phyloP scores from a whole-genome alignment of 92 coral and sea anemone genomes.

The Siderastrea radians region DNA sequence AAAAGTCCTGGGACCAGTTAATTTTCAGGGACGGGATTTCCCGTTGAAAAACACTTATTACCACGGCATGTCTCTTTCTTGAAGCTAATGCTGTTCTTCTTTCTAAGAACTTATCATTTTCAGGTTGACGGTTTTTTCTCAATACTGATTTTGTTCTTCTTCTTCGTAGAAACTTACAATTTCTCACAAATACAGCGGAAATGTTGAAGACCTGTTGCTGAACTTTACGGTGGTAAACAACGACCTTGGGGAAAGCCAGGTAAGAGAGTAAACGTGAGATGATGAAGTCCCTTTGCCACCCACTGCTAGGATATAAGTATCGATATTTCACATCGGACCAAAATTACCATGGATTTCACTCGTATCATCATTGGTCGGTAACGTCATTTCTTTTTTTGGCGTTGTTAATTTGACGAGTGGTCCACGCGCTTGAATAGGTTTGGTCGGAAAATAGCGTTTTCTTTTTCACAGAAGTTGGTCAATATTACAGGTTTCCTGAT shows the following conservation, averaged over 20 bases:
- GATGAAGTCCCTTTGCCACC: neutral
- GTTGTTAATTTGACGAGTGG: too few relatives aligned
- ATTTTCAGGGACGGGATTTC: too few relatives aligned
- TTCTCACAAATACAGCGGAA: slow-evolving; percentile 85
- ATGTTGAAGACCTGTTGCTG: slow-evolving; percentile 91
- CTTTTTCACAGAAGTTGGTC: neutral
- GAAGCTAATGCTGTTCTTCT: neutral
- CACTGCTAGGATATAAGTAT: too few relatives aligned
- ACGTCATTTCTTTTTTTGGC: too few relatives aligned
- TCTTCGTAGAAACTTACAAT: slow-evolving; percentile 77
- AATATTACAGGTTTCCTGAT: too few relatives aligned
- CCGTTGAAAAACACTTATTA: too few relatives aligned
- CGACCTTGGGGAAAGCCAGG: slow-evolving; percentile 96
- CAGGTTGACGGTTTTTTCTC: slow-evolving; percentile 78
- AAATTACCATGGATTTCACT: too few relatives aligned
- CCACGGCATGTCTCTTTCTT: neutral
- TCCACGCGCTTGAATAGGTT: too few relatives aligned
- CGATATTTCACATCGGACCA: too few relatives aligned
- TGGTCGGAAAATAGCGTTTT: too few relatives aligned
- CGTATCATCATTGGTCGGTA: too few relatives aligned
- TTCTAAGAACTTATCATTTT: slow-evolving; percentile 80
- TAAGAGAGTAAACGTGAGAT: neutral
- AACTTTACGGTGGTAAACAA: slow-evolving; percentile 95
- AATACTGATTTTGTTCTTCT: neutral
- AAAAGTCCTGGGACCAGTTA: too few relatives aligned